Base-by-base conservation (phyloP, 2,113 vertebrate genomes). In the Cynoglossus semilaevis region DNA sequence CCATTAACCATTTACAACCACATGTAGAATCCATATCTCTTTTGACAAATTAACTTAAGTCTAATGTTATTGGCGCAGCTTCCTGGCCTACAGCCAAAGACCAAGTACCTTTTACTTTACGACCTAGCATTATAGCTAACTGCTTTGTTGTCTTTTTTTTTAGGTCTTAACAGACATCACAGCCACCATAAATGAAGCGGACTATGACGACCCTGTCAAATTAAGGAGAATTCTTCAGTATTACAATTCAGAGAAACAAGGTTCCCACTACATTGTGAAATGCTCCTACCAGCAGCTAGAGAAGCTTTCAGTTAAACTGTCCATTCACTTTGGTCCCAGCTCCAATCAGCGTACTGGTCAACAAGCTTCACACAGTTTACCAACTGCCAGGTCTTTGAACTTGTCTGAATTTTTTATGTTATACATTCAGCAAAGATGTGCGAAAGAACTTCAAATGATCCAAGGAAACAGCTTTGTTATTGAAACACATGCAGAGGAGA, bases 81-180 rank as follows among this genome's bases (percentile, higher is more conserved):
- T 6, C 22, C 22, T 29, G 22, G 3, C 22, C n/a, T n/a, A n/a
- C n/a, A n/a, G n/a, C n/a, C n/a, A n/a, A n/a, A n/a, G n/a, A n/a
- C n/a, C n/a, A n/a, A n/a, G n/a, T n/a, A n/a, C n/a, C 22, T 29
- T 29, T 29, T 29, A 29, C 22, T 29, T 29, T 29, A 29, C 6
- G 2, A 4, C 6, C 3, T 29, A 40, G 37, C 8, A 29, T 42
- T 42, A 15, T 35, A 15, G 37, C 18, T 69, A 1, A 66, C 50
- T n/a, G n/a, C 18, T 36, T 2, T 34, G 11, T 5, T 68, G 9
- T 59, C 0, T 0, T 53, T 40, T 38, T 38, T 79, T 85, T 40
- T 73, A 91, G 90, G 59, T 88, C n/a, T 74, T 90, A 56, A 51
- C 58, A 47, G 40, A 76, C 14, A 37, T 89, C n/a, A 50, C 11